These are phyloP conservation scores for Zaprionus bogoriensis DNA, from an alignment of 2,888 invertebrate genomes.

Conservation along the genomic window DNA sequence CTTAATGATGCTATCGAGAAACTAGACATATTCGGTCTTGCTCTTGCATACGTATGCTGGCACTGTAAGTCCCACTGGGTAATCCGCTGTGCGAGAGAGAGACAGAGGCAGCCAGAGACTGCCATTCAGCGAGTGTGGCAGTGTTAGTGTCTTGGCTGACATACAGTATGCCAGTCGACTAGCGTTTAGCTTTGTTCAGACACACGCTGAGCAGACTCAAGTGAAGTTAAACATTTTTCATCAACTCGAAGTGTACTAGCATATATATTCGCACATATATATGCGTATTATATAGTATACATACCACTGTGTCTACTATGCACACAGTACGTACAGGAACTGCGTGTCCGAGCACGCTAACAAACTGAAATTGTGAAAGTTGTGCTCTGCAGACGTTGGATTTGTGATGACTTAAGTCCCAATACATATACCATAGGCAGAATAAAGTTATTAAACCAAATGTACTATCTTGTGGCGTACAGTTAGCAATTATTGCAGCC, in stretches of 20 bases:
- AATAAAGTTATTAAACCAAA: slow-evolving; percentile 72
- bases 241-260: background rate
- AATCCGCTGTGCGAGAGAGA: slow-evolving; percentile 21
- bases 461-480: slow-evolving; percentile 80
- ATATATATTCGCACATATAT: slow-evolving; percentile 6
- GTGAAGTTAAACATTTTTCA: slow-evolving; percentile 31
- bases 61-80: slow-evolving; percentile 14
- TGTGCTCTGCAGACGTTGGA: slow-evolving; percentile 1
- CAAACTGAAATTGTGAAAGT: slow-evolving; percentile 37
- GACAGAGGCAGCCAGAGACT: slow-evolving; percentile 30
- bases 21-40: background rate
- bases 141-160: slow-evolving; percentile 24
- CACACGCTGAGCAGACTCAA: slow-evolving; percentile 38
- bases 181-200: slow-evolving; percentile 46
- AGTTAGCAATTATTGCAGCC: slow-evolving; percentile 74
- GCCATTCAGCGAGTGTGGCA: slow-evolving; percentile 7
- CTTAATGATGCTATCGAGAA: background rate
- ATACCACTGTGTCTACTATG: slow-evolving; percentile 8
- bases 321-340: slow-evolving; percentile 12
- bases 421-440: slow-evolving; percentile 66
- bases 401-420: slow-evolving; percentile 10
- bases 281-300: slow-evolving; percentile 6
- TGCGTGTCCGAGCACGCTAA: slow-evolving; percentile 8
- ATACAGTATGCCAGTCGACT: slow-evolving; percentile 24
- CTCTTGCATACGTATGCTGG: background rate